Evolutionary conservation across 1,140 invertebrate species (phyloP), one percentile per base, ranked within the genome.

Genomic region (Penaeus japonicus): DNA sequence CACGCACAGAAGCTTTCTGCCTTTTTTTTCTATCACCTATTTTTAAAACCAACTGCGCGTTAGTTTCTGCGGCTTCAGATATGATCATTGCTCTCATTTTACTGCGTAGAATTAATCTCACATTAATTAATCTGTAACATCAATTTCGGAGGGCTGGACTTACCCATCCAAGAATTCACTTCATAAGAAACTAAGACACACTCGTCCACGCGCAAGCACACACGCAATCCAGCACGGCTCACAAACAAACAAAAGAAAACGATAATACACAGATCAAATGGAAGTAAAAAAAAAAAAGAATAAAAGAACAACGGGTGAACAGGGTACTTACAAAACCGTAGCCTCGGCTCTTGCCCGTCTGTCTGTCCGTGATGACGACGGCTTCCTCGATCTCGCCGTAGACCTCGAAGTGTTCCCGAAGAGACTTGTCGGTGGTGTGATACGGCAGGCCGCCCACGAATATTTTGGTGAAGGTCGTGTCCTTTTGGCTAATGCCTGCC

Each of bases 331-430:
- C 98, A 93, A 99, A 99, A 93, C 98, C 98, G 94, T 99, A 99
- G 93, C 98, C 98, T 91, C 98, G 94, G 93, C 97, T 98, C 94
- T 99, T 99, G 90, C 97, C 98, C 12, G 98, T 99, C 92, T 98
- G 97, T 92, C 98, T 94, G 93, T 99, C 98, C 0, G 98, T 99
- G 91, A 99, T 99, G 91, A 99, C 98, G 57, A 99, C 98, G 2
- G 98, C 98, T 92, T 99, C 98, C 92, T 99, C 98, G 91, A 99
- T 99, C 90, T 99, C 97, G 15, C 98, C 98, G 92, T 98, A 99
- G 83, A 98, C 96, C 89, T 98, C 96, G 92, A 99, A 99, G 93
- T 99, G 98, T 92, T 99, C 97, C 92, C 98, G 94, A 55, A 99
- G 94, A 84, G 96, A 97, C 93, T 98, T 97, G 93, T 99, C 98